Base-by-base conservation (phyloP, 2,888 invertebrate species). In the Tridacna crocea region DNA sequence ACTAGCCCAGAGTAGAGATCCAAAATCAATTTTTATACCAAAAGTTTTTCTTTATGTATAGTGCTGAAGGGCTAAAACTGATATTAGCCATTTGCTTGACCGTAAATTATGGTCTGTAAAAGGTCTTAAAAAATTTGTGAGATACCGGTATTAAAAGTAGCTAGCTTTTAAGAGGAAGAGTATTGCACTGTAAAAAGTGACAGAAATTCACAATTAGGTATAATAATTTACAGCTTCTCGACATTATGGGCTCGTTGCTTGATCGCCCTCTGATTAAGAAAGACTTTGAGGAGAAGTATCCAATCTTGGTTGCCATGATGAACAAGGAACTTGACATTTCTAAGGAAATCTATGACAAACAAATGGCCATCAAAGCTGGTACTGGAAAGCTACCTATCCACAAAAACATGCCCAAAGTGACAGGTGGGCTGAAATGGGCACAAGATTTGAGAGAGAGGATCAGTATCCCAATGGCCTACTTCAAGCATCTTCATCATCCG, bases 261-360 rank as follows among this genome's bases (percentile, higher is more conserved):
- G 98, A 98, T 88, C 96, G 98, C 76, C 97, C 98, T 1, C 95
- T 97, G 77, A 98, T 99, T 90, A 97, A 97, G 92, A 96, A 97
- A 80, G 97, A 98, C 94, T 98, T 98, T 92, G 97, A 97, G 8
- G 96, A 96, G 78, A 97, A 97, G 92, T 98, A 98, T 93, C 95
- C 96, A 0, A 96, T 96, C 92, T 97, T 98, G 70, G 95, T 98
- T 27, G 96, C 96, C 55, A 96, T 97, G 96, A 95, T 95, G 87
- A 91, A 94, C 72, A 82, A 88, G 22, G 93, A 94, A 75, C 85
- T 95, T 68, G 91, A 92, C 78, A 83, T 83, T 17, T 92, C 91
- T 36, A 94, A 94, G 78, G 72, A 85, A 17, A 91, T 94, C 77
- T 94, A 93, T 81, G 94, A 94, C 79, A 72, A 80, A 66, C 92